A percentile compares a stretch with the other conserved stretches of the same genome.
These are phyloP conservation scores for Thryonomys swinderianus DNA, from an alignment of 2,113 vertebrate species.

Conservation along the genomic window DNA sequence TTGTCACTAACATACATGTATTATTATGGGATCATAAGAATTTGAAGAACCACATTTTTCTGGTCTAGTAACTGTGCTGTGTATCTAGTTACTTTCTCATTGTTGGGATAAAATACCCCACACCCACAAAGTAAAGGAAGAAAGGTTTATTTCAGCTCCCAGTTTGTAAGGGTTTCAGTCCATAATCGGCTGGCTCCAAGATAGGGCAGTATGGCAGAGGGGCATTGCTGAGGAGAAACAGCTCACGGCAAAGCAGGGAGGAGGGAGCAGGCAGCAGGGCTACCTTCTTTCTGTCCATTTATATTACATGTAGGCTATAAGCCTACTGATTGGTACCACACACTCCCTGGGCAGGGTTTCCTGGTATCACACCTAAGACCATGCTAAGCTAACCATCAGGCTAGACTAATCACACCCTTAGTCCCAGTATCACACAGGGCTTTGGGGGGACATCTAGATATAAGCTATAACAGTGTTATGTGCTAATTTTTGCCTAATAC, in stretches of 20 bases:
- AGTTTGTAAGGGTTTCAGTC: not conserved
- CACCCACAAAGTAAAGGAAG: not conserved
- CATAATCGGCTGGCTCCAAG: not conserved
- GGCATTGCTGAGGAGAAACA: not conserved
- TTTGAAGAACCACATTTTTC: conserved; percentile 19
- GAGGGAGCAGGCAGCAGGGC: not conserved
- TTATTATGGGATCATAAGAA: not conserved
- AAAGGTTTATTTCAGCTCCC: not conserved
- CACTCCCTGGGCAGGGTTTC: not conserved
- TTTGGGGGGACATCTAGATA: not conserved
- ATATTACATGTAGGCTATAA: not conserved
- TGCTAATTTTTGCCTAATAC: not conserved
- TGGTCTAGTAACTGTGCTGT: not conserved
- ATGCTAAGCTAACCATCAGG: not conserved
- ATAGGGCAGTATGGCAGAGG: not conserved
- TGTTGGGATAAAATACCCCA: not conserved
- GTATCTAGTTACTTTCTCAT: not conserved
- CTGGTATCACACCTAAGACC: not conserved
- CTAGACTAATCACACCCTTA: not conserved
- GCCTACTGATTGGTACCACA: not conserved
- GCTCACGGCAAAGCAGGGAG: not conserved
- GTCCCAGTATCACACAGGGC: not conserved
- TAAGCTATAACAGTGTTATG: not conserved
- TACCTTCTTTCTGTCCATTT: not conserved
- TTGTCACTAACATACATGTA: not conserved